phyloP scores from a whole-genome alignment of 2,797 vertebrate species.

The Fratercula arctica region DNA sequence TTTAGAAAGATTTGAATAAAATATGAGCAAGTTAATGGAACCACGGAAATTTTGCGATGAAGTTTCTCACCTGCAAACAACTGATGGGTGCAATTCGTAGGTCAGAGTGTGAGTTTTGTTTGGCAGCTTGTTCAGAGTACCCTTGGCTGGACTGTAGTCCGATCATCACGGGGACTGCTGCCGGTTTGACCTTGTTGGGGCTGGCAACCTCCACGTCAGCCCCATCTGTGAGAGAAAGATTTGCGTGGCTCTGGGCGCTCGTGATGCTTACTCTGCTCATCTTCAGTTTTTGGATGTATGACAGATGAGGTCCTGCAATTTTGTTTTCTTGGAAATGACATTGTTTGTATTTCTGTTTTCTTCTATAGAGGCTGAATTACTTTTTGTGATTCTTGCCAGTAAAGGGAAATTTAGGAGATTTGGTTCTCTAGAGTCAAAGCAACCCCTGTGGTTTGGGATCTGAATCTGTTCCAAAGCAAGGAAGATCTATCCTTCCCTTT shows the following conservation, averaged over 20 bases:
- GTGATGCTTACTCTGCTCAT: not conserved
- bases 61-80: not conserved
- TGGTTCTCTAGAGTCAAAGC: not conserved
- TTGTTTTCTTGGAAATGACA: not conserved
- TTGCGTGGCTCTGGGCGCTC: not conserved
- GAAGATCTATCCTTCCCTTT: not conserved
- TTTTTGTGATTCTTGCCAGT: not conserved
- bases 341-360: not conserved
- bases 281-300: not conserved
- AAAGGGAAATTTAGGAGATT: not conserved
- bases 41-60: accelerated
- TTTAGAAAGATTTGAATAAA: not conserved
- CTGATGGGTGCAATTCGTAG: not conserved
- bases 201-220: not conserved
- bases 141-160: not conserved
- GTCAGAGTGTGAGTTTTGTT: not conserved
- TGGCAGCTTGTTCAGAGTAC: not conserved
- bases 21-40: not conserved
- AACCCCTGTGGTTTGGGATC: constrained; percentile 1
- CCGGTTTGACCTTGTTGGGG: not conserved
- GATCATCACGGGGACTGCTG: not conserved
- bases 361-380: not conserved
- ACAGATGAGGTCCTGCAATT: not conserved
- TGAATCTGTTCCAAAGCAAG: not conserved
- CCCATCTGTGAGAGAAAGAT: not conserved